Conservation (phyloP, 2,113 vertebrate genomes). For the Jaculus jaculus region DNA sequence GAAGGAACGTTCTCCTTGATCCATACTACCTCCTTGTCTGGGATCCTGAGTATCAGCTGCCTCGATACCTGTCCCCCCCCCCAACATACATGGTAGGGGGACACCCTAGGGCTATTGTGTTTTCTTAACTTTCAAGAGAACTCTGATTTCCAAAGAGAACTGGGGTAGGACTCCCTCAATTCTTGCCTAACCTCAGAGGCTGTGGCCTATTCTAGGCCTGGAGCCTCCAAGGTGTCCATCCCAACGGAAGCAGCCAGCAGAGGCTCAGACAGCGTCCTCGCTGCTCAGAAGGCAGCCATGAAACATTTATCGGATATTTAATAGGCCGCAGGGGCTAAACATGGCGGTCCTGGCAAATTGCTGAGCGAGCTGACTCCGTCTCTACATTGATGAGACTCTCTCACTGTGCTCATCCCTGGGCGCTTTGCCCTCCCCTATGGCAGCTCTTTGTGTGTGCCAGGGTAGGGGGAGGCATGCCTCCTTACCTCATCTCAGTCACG, state of each 20-base stretch:
- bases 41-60: not conserved
- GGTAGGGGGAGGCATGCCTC: not conserved
- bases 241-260: not conserved
- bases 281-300: not conserved
- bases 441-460: not conserved
- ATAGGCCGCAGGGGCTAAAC: not conserved
- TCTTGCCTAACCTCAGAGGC: too few relatives aligned
- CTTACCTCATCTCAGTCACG: not conserved
- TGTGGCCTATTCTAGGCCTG: accelerated
- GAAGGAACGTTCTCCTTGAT: not conserved
- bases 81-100: not conserved
- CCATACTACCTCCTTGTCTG: not conserved
- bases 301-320: not conserved
- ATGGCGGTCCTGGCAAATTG: not conserved
- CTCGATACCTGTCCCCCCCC: not conserved
- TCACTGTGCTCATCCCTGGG: not conserved
- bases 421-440: too few relatives aligned
- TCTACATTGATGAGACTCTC: too few relatives aligned
- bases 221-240: not conserved
- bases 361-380: not conserved
- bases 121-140: not conserved
- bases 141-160: not conserved
- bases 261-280: not conserved
- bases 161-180: too few relatives aligned
- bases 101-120: not conserved